phyloP scores from a whole-genome alignment of 2,888 invertebrate species.

The Cheilosia scutellata region DNA sequence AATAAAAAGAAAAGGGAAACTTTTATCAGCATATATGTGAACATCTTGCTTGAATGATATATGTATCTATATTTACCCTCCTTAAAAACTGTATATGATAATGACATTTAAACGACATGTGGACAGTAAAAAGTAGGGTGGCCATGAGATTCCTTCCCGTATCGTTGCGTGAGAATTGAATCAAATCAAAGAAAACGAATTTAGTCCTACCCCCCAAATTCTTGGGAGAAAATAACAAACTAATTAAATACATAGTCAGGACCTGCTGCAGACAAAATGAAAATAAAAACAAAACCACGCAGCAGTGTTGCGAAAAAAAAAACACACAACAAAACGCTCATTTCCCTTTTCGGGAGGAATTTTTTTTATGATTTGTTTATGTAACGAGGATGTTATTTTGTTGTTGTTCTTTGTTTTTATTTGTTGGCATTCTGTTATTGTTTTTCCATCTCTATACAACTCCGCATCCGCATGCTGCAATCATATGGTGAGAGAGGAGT shows the following conservation, averaged over 20 bases:
- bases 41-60: constrained; percentile 41
- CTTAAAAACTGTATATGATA: constrained; percentile 4
- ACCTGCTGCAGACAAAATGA: constrained; percentile 24
- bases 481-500: constrained; percentile 51
- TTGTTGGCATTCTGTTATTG: constrained; percentile 65
- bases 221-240: constrained; percentile 31
- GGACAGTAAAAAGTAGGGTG: neutral
- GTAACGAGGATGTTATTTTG: constrained; percentile 58
- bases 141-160: neutral
- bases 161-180: constrained; percentile 23
- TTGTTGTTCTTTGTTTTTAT: constrained; percentile 48
- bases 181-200: constrained; percentile 15
- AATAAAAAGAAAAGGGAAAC: constrained; percentile 2
- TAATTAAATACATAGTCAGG: constrained; percentile 47
- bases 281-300: constrained; percentile 26
- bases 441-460: constrained; percentile 61
- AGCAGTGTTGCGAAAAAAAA: constrained; percentile 37
- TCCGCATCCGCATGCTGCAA: constrained; percentile 66
- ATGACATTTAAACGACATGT: constrained; percentile 29
- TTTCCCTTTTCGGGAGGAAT: constrained; percentile 74
- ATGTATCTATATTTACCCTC: neutral
- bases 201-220: neutral
- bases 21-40: constrained; percentile 45
- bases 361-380: constrained; percentile 76
- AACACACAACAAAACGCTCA: constrained; percentile 58